A percentile compares a stretch with the other conserved stretches of the same genome.
Evolutionary conservation across 2,797 vertebrate genomes (phyloP).

Genomic region (Sebastes glaucus): DNA sequence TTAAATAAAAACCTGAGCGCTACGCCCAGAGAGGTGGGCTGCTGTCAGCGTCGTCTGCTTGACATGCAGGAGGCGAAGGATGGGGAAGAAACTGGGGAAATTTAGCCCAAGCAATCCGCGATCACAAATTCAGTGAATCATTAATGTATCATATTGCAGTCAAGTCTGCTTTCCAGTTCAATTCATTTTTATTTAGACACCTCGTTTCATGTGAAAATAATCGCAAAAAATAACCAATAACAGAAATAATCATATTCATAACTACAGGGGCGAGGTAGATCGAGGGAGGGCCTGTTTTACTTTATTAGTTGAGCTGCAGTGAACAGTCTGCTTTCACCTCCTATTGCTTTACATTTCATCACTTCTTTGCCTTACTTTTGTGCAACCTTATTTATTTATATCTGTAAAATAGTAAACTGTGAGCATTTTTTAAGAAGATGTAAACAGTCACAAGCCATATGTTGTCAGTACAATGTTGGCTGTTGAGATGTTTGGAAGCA

Average conservation of each 20-base stretch:
- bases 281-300: background rate
- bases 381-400: background rate
- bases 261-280: background rate
- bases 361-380: constrained; percentile 22
- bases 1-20: constrained; percentile 63
- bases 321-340: constrained; percentile 1
- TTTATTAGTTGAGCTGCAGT: background rate
- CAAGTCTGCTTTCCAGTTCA: constrained; percentile 65
- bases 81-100: constrained; percentile 68
- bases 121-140: constrained; percentile 66
- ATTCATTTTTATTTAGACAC: constrained; percentile 58
- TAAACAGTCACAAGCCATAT: background rate
- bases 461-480: background rate
- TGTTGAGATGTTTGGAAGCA: background rate
- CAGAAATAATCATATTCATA: constrained; percentile 57
- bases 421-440: background rate
- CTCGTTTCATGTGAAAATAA: constrained; percentile 59
- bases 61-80: constrained; percentile 50
- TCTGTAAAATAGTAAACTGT: background rate
- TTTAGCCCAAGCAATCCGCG: constrained; percentile 48
- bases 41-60: constrained; percentile 49
- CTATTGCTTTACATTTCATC: constrained; percentile 45
- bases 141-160: constrained; percentile 67
- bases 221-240: constrained; percentile 39
- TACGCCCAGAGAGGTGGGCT: constrained; percentile 25